These are phyloP conservation scores for Bombus waltoni DNA, from an alignment of 1,140 invertebrate species.

Conservation along the genomic window DNA sequence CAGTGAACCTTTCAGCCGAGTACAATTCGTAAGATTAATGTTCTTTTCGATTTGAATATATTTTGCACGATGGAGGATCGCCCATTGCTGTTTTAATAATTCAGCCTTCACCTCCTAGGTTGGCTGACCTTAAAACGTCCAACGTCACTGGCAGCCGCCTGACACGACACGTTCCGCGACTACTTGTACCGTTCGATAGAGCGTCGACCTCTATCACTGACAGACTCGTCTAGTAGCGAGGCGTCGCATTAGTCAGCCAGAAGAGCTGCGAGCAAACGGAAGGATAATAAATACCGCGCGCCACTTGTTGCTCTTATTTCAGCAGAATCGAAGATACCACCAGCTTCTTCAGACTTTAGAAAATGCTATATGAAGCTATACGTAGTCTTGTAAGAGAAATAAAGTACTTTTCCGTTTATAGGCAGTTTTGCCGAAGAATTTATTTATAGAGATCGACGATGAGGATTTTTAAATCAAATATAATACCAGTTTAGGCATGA, in stretches of 20 bases:
- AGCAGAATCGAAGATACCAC: slow-evolving; percentile 9
- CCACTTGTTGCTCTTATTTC: slow-evolving; percentile 65
- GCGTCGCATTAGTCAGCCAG: slow-evolving; percentile 28
- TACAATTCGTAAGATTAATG: background rate
- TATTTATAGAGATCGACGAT: too few species aligned
- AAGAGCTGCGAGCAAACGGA: slow-evolving; percentile 18
- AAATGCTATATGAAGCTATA: too few species aligned
- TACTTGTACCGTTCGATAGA: slow-evolving; percentile 15
- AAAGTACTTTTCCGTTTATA: too few species aligned
- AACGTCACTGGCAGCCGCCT: background rate
- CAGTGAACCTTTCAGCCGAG: background rate
- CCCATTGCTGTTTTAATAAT: background rate
- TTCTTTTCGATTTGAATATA: background rate
- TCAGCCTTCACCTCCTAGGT: background rate
- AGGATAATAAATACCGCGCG: slow-evolving; percentile 49
- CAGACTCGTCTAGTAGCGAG: slow-evolving; percentile 20
- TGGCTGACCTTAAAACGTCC: slow-evolving; percentile 12
- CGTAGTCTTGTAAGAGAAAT: too few species aligned
- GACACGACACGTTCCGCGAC: slow-evolving; percentile 1
- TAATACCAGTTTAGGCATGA: too few species aligned
- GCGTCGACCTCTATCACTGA: slow-evolving; percentile 41
- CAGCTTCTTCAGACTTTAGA: too few species aligned
- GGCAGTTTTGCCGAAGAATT: too few species aligned
- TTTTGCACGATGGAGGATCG: background rate
- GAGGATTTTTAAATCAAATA: too few species aligned